Base-by-base conservation (phyloP, 1,140 invertebrate genomes). In the Sinella curviseta region DNA sequence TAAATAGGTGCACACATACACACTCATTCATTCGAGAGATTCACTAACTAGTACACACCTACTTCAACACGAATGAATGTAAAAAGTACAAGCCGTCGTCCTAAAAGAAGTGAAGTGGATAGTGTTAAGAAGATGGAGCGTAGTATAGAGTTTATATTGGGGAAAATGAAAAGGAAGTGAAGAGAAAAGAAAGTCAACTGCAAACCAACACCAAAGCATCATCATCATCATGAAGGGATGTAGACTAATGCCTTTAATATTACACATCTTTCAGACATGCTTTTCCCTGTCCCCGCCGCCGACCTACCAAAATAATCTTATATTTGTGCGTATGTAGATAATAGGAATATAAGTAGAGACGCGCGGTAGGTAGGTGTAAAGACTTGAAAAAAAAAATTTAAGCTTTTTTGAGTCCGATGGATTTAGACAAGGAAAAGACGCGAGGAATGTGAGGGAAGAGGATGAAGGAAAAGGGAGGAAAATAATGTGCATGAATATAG, bases 161-260 rank as follows among this genome's bases (percentile, higher is more conserved):
- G n/a, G 14, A 60, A 60, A 60, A 60, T 60, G 55, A 60, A 60
- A 60, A 60, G 14, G 55, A 60, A 60, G 55, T 60, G 55, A 60
- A 60, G n/a, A n/a, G n/a, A n/a, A n/a, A n/a, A n/a, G 55, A 60
- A 60, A 60, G 55, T 60, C 55, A 60, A 60, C 55, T 4, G 55
- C 14, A 14, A 60, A 60, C 39, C 4, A 60, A 3, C 12, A 24
- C 8, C 24, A 17, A 60, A 60, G 55, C 55, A n/a, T n/a, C 55
- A 60, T 60, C 55, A 14, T n/a, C 55, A 60, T 26, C 14, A 60
- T 60, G 8, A 24, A 60, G 24, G 55, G 55, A 60, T 60, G 55
- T 24, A 60, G 55, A 60, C 55, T 60, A 60, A 60, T 60, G 55
- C 55, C 55, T 60, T 60, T 60, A 60, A 60, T 60, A 60, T 60